phyloP scores from a whole-genome alignment of 2,797 vertebrate species.

The Catharus ustulatus region DNA sequence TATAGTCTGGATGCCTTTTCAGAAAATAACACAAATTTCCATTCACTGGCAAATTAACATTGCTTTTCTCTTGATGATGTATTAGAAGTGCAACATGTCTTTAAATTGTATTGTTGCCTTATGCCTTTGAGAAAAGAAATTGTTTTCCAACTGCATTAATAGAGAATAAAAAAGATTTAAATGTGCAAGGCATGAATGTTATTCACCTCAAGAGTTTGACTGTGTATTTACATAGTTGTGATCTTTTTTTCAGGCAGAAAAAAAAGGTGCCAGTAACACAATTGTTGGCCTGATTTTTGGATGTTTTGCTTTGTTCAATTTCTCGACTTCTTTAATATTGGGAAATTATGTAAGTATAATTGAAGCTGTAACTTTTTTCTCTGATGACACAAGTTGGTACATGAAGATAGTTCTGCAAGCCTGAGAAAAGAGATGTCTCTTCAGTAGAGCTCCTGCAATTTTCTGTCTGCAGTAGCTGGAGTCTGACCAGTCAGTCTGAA shows the following conservation, averaged over 20 bases:
- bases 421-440: not conserved
- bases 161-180: not conserved
- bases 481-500: not conserved
- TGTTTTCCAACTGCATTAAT: not conserved
- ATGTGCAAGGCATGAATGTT: not conserved
- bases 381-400: not conserved
- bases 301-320: slow-evolving; percentile 87
- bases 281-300: slow-evolving; percentile 92
- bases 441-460: not conserved
- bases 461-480: not conserved
- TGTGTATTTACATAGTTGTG: not conserved
- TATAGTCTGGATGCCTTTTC: not conserved
- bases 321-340: slow-evolving; percentile 85
- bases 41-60: not conserved
- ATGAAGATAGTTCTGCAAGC: not conserved
- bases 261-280: slow-evolving; percentile 89
- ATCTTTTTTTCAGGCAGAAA: slow-evolving; percentile 82
- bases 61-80: not conserved
- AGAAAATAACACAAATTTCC: not conserved
- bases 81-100: not conserved
- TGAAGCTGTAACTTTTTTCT: not conserved
- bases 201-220: not conserved
- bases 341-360: slow-evolving; percentile 91
- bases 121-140: not conserved
- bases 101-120: not conserved